A percentile compares a stretch with the other conserved stretches of the same genome.
Conservation (phyloP, 2,113 vertebrate genomes). For the Mormoops blainvillei region DNA sequence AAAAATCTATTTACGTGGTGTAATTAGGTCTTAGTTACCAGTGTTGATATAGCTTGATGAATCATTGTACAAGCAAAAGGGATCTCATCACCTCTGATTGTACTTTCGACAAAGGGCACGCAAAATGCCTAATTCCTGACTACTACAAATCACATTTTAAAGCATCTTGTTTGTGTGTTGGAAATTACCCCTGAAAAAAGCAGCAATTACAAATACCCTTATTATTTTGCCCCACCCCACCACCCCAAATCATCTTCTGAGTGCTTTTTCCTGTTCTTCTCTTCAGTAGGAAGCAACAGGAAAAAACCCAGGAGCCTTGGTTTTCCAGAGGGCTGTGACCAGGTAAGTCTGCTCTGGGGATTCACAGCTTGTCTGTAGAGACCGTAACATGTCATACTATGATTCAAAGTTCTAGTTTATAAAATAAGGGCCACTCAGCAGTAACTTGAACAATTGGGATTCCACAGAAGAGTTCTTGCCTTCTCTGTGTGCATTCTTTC, state of each 20-base stretch:
- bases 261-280: constrained; percentile 74
- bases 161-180: constrained; percentile 73
- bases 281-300: constrained; percentile 79
- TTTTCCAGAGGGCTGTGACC: constrained; percentile 79
- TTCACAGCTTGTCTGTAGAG: constrained; percentile 81
- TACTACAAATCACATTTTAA: constrained; percentile 80
- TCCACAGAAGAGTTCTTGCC: constrained; percentile 74
- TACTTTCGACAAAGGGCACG: constrained; percentile 76
- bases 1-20: constrained; percentile 70
- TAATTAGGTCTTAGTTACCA: constrained; percentile 82
- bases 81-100: constrained; percentile 79
- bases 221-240: constrained; percentile 32
- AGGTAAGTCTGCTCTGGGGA: constrained; percentile 76
- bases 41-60: constrained; percentile 81
- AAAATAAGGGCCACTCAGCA: constrained; percentile 77
- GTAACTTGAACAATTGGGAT: constrained; percentile 77
- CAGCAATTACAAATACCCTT: constrained; percentile 85
- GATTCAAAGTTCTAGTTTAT: constrained; percentile 70
- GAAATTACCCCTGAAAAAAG: constrained; percentile 88
- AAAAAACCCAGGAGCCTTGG: constrained; percentile 80
- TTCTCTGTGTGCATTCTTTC: constrained; percentile 80
- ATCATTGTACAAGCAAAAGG: constrained; percentile 81
- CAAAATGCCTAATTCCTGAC: constrained; percentile 76
- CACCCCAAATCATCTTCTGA: constrained; percentile 20
- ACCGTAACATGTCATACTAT: constrained; percentile 77